phyloP scores from a whole-genome alignment of 2,888 invertebrate species.

The Rhingia campestris region DNA sequence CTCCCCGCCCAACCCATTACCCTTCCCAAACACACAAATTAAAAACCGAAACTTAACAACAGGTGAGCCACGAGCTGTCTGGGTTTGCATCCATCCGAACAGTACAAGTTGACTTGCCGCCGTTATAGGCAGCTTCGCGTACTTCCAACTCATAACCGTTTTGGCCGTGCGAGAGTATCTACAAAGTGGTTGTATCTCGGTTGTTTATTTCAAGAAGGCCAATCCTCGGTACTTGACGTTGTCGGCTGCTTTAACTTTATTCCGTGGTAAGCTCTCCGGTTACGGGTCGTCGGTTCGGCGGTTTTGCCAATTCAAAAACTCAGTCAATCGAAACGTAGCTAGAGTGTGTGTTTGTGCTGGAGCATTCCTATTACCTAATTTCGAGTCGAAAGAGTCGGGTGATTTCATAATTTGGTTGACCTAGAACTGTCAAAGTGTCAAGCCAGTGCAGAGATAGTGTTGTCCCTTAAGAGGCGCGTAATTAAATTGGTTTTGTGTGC shows the following conservation, averaged over 20 bases:
- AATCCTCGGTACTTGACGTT: constrained; percentile 36
- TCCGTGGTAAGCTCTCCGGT: constrained; percentile 4
- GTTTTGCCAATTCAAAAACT: constrained; percentile 50
- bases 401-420: constrained; percentile 54
- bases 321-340: constrained; percentile 54
- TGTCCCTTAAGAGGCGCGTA: constrained; percentile 25
- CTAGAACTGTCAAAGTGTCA: constrained; percentile 35
- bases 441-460: not conserved
- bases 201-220: not conserved
- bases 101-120: constrained; percentile 50
- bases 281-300: constrained; percentile 37
- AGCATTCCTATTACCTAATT: constrained; percentile 43
- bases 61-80: constrained; percentile 45
- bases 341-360: constrained; percentile 16
- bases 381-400: constrained; percentile 20
- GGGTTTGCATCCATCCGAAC: constrained; percentile 42
- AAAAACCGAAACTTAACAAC: constrained; percentile 26
- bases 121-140: constrained; percentile 38
- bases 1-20: constrained; percentile 22
- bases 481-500: constrained; percentile 4
- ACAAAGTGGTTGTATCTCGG: constrained; percentile 1
- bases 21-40: not conserved
- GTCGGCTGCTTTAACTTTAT: constrained; percentile 13
- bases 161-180: not conserved
- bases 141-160: constrained; percentile 12